A percentile compares a stretch with the other conserved stretches of the same genome.
phyloP scores from a whole-genome alignment of 2,113 vertebrate species.

The Electrona antarctica region DNA sequence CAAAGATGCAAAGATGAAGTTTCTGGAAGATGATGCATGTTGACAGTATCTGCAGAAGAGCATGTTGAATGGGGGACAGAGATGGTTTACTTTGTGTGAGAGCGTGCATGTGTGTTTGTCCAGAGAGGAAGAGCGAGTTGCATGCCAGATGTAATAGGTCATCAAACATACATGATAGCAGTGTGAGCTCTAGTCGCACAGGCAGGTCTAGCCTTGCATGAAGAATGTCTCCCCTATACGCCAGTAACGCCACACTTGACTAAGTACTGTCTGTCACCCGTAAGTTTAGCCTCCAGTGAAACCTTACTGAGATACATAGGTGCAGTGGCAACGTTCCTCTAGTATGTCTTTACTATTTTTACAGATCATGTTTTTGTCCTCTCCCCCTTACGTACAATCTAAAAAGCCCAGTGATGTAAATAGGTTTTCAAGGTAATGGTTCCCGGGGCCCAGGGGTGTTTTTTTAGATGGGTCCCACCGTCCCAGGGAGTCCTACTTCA shows the following conservation, averaged over 20 bases:
- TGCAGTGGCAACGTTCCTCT: neutral
- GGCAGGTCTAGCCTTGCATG: neutral
- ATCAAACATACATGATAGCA: conserved; percentile 24
- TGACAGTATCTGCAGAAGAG: conserved; percentile 35
- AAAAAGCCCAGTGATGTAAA: neutral
- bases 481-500: no score
- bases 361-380: neutral
- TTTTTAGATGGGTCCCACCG: no score
- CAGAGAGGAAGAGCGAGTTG: neutral
- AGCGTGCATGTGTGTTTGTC: neutral
- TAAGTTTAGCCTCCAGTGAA: neutral
- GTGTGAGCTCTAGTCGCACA: neutral
- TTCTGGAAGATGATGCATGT: conserved; percentile 50
- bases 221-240: neutral
- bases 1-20: conserved; percentile 12
- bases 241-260: neutral
- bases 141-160: conserved; percentile 8
- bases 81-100: neutral
- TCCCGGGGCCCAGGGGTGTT: no score
- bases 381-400: neutral
- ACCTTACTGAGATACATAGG: neutral
- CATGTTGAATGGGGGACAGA: conserved; percentile 7
- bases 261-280: neutral
- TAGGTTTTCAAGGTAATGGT: no score
- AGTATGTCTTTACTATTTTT: neutral